phyloP scores from a whole-genome alignment of 2,888 invertebrate species.

The Amblyjoppa proteus region DNA sequence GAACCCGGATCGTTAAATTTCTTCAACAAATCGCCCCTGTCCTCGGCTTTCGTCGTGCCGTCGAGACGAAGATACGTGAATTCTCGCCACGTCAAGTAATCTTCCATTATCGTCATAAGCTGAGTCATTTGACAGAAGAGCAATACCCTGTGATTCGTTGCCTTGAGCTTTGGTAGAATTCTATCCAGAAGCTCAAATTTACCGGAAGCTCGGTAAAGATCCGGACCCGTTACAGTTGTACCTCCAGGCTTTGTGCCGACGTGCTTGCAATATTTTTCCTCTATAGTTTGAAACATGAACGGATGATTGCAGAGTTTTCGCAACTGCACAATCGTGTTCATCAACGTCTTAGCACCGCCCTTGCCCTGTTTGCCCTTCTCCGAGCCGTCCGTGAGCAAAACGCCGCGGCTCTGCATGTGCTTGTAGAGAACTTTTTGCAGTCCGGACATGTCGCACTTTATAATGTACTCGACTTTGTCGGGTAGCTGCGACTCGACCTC shows the following conservation, averaged over 20 bases:
- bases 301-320: slow-evolving; percentile 99
- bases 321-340: slow-evolving; percentile 99
- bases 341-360: slow-evolving; percentile 97
- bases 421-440: slow-evolving; percentile 97
- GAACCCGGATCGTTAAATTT: slow-evolving; percentile 96
- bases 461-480: slow-evolving; percentile 99
- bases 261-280: slow-evolving; percentile 98
- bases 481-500: slow-evolving; percentile 99
- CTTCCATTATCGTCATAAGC: slow-evolving; percentile 99
- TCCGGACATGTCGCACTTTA: slow-evolving; percentile 99
- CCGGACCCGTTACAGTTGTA: slow-evolving; percentile 93
- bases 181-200: slow-evolving; percentile 99
- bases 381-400: slow-evolving; percentile 97
- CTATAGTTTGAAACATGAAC: slow-evolving; percentile 99
- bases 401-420: slow-evolving; percentile 99
- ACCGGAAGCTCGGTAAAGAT: slow-evolving; percentile 96
- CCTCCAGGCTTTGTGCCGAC: slow-evolving; percentile 89
- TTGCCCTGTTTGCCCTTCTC: slow-evolving; percentile 98
- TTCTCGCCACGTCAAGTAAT: slow-evolving; percentile 96
- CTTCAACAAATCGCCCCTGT: slow-evolving; percentile 96
- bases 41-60: slow-evolving; percentile 99
- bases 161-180: slow-evolving; percentile 97
- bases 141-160: slow-evolving; percentile 96
- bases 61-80: slow-evolving; percentile 97
- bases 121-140: slow-evolving; percentile 99